Base-by-base conservation (phyloP, 1,140 invertebrate species). In the Linepithema humile region DNA sequence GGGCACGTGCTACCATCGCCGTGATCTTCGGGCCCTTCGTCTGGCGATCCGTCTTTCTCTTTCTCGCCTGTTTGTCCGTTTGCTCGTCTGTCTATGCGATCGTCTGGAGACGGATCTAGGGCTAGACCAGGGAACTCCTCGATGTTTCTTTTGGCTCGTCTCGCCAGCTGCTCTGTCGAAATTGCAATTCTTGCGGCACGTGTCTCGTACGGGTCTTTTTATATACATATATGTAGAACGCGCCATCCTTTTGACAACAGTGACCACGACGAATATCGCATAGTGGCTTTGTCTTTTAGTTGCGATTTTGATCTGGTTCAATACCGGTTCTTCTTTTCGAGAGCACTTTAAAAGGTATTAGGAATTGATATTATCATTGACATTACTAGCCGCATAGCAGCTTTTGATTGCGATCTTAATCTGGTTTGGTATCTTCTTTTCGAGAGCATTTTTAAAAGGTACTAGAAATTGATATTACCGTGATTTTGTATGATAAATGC, bases 1-100 rank as follows among this genome's bases (percentile, higher is more conserved):
- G 87, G 91, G 91, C 93, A 93, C 93, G 93, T 91, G 93, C 93
- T 93, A 91, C 91, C 89, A 80, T 82, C 65, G 82, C 74, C 72
- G 84, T 90, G 83, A 86, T 90, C 89, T 90, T 90, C 82, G 84
- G 67, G 78, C 77, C 87, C 85, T 88, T 75, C 55, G 80, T 65
- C 86, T 82, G 55, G 64, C 67, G 57, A 62, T 83, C 83, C 84
- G 62, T 84, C 64, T 69, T 50, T 86, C 53, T 72, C 43, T 69
- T 29, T 62, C 57, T 82, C 15, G 53, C 55, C 12, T 64, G 69
- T 85, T 82, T 86, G 70, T 88, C 72, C 75, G 65, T 84, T 86
- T 84, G 65, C 64, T 32, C n/a, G 74, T 43, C 38, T 43, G 73
- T 67, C 50, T 82, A 72, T 87, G 57, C 43, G 86, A 86, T 69